Evolutionary conservation across 2,113 vertebrate genomes (phyloP).

Genomic region (Dasyornis broadbenti): DNA sequence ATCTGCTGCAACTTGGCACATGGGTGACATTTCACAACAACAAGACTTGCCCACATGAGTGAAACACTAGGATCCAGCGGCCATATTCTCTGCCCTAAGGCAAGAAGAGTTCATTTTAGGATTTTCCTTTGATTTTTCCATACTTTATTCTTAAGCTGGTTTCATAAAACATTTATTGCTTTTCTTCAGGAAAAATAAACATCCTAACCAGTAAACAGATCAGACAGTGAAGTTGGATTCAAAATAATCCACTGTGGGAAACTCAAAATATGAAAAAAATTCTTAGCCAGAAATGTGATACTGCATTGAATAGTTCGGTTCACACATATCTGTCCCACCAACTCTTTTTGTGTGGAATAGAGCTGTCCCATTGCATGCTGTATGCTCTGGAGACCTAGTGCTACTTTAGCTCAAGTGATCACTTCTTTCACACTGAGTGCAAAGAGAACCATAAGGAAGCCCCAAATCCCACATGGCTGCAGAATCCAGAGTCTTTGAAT

Average conservation of each 20-base stretch:
- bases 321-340: background rate
- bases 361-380: background rate
- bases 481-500: background rate
- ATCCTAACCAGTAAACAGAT: constrained; percentile 23
- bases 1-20: background rate
- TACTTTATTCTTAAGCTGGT: constrained; percentile 5
- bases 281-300: background rate
- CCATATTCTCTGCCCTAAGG: background rate
- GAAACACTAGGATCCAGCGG: background rate
- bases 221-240: background rate
- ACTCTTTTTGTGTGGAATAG: background rate
- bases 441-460: background rate
- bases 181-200: constrained; percentile 32
- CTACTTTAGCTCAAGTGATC: background rate
- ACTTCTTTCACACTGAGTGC: background rate
- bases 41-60: background rate
- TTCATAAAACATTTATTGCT: constrained; percentile 20
- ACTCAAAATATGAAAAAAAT: background rate
- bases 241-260: background rate
- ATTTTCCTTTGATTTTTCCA: constrained; percentile 32
- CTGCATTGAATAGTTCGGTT: background rate
- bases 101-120: constrained; percentile 11
- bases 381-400: background rate
- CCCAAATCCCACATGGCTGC: background rate
- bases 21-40: background rate